Evolutionary conservation across 2,113 vertebrate species (phyloP).

Genomic region (Bujurquina vittata): DNA sequence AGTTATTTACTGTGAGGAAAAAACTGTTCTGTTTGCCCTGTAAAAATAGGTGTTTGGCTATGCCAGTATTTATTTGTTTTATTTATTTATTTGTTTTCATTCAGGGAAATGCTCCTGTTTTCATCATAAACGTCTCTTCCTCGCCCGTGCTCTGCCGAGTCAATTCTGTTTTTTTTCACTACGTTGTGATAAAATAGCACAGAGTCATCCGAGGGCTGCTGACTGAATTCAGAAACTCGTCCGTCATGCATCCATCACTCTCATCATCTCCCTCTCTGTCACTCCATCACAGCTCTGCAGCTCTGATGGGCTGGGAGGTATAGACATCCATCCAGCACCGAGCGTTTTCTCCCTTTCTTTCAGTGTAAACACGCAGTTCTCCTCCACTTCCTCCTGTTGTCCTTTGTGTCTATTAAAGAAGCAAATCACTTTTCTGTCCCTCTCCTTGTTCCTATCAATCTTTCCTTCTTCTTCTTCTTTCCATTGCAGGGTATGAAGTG

Average conservation of each 20-base stretch:
- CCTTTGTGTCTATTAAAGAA: conserved; percentile 47
- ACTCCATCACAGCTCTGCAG: conserved; percentile 37
- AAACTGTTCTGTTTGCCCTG: background rate
- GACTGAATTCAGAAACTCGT: conserved; percentile 58
- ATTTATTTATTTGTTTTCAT: conserved; percentile 30
- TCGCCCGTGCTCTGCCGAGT: conserved; percentile 16
- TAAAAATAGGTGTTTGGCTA: conserved; percentile 19
- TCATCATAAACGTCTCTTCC: background rate
- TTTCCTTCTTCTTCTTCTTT: background rate
- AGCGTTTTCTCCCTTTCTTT: conserved; percentile 40
- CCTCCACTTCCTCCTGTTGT: conserved; percentile 1
- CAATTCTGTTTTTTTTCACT: conserved; percentile 11
- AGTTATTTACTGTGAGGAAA: conserved; percentile 4
- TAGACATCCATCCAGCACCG: conserved; percentile 45
- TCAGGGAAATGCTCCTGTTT: conserved; percentile 6
- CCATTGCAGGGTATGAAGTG: conserved; percentile 15
- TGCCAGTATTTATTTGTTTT: background rate
- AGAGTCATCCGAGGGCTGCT: conserved; percentile 32
- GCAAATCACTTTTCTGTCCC: conserved; percentile 21
- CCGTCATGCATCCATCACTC: conserved; percentile 22
- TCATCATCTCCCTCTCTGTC: conserved; percentile 13
- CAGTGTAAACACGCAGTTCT: conserved; percentile 31
- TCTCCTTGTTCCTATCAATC: conserved; percentile 26
- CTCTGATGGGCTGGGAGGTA: conserved; percentile 37
- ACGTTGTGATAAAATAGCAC: conserved; percentile 52